These are phyloP conservation scores for Paralichthys olivaceus DNA, from an alignment of 2,113 vertebrate species.

Conservation along the genomic window DNA sequence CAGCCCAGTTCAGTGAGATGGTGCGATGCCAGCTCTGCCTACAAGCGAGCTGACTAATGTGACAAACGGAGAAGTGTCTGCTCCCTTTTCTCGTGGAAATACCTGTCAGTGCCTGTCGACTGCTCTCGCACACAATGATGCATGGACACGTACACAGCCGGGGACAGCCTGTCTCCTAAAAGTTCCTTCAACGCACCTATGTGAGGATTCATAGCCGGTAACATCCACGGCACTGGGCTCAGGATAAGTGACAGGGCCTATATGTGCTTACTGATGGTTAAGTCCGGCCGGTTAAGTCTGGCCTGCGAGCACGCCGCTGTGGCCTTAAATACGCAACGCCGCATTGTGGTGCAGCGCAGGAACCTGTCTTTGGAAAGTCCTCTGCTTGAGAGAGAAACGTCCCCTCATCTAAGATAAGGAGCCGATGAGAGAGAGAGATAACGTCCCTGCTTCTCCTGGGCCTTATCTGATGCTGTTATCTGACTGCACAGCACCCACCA, in stretches of 20 bases:
- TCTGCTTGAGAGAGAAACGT: slow-evolving; percentile 80
- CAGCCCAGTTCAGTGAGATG: slow-evolving; percentile 52
- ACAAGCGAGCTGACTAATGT: slow-evolving; percentile 67
- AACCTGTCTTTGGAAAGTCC: slow-evolving; percentile 84
- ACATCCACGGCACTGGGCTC: neutral
- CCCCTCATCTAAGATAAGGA: slow-evolving; percentile 79
- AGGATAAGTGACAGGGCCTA: slow-evolving; percentile 33
- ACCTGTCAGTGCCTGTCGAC: slow-evolving; percentile 72
- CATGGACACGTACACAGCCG: slow-evolving; percentile 34
- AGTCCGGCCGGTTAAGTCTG: slow-evolving; percentile 3
- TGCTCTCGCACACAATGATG: slow-evolving; percentile 38
- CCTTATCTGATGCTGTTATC: slow-evolving; percentile 82
- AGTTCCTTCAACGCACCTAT: slow-evolving; percentile 42
- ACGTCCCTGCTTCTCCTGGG: slow-evolving; percentile 78
- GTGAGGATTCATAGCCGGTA: slow-evolving; percentile 40
- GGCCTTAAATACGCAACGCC: slow-evolving; percentile 31
- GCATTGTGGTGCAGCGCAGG: slow-evolving; percentile 65
- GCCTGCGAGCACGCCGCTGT: slow-evolving; percentile 19
- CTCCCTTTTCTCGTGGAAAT: slow-evolving; percentile 68
- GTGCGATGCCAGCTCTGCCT: slow-evolving; percentile 58
- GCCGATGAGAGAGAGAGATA: slow-evolving; percentile 79
- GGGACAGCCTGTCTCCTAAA: slow-evolving; percentile 56
- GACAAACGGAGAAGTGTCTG: slow-evolving; percentile 66
- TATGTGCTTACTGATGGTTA: slow-evolving; percentile 12
- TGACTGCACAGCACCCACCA: slow-evolving; percentile 77